Base-by-base conservation (phyloP, 2,888 invertebrate genomes). In the Nomada ruficornis region DNA sequence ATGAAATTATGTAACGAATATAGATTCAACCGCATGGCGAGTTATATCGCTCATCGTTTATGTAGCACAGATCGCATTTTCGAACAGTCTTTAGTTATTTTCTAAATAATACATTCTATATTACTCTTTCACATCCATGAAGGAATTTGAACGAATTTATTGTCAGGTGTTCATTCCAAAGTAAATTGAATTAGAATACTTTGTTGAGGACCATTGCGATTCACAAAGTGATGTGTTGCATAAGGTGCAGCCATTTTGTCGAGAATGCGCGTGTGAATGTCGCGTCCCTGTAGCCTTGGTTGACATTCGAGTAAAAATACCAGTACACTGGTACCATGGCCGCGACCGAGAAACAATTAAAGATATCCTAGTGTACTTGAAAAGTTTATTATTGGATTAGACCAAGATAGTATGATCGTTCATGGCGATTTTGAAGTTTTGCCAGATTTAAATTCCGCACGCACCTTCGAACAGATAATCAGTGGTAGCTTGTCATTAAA, bases 231-330 rank as follows among this genome's bases (percentile, higher is more conserved):
- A 68, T 80, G 85, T 77, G 59, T 94, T 93, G 93, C 93, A 90
- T 93, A 94, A 94, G 90, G 88, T 52, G 90, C 89, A 79, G 91
- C 93, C 93, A 94, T 94, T 88, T 93, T 93, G 92, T 91, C 79
- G 83, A 87, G 86, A 74, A 76, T 67, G 75, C 77, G 76, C 57
- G 55, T 84, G 54, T 47, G 67, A 60, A 80, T 81, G 42, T 65
- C 60, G 36, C 36, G 26, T 68, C 62, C 68, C 36, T 44, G 29
- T 62, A 74, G 60, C 75, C 67, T 85, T 84, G 80, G 29, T 73
- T 69, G 78, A 82, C 73, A 76, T 55, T 63, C 55, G 50, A 73
- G 64, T 68, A 79, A 84, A 81, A 86, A 88, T 85, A 83, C 80
- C 70, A 13, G 47, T 44, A 63, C 59, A 29, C 67, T 73, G 54